Evolutionary conservation across 1,140 invertebrate genomes (phyloP), one percentile per base, ranked within the genome.

Genomic region (Drosophila ambigua): DNA sequence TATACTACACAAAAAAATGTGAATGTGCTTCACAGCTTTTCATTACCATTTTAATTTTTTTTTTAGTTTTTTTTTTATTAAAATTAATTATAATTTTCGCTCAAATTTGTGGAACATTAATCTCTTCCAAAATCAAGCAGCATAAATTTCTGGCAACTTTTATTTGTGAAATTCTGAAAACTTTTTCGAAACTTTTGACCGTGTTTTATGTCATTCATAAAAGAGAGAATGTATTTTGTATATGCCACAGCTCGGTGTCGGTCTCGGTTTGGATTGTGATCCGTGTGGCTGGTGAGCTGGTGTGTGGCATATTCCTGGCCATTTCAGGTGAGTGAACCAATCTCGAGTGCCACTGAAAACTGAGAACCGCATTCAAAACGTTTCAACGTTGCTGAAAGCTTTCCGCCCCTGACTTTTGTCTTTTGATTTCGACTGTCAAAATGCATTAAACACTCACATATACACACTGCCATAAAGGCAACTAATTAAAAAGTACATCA

Each of bases 401-500:
- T 55, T 53, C 9, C 11, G 15, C 28, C 24, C 24, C 35, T 49
- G 51, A 28, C 44, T 57, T 57, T 57, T 43, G 55, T 26, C 49
- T 43, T 57, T 58, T 73, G 60, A 65, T 64, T 65, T 41, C 11
- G 31, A 43, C 69, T 73, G 69, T 50, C 71, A 57, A 44, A 73
- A 45, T 73, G 71, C 71, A 72, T 63, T 72, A 73, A 49, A 63
- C 15, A 45, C 46, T 20, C 26, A 28, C 44, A 68, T 7, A 45
- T 9, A 48, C 16, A 23, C 4, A 5, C 24, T 45, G 43, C 43
- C 69, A 74, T 65, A 65, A 66, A 52, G 41, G 23, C 43, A 74
- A 74, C 72, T 74, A 74, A 74, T 74, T 74, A 74, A 74, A 74
- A 74, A 74, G 72, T 65, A 53, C 51, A 31, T 5, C 28, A 52